A percentile compares a stretch with the other conserved stretches of the same genome.
Conservation (phyloP, 1,140 invertebrate species). For the Penaeus indicus region DNA sequence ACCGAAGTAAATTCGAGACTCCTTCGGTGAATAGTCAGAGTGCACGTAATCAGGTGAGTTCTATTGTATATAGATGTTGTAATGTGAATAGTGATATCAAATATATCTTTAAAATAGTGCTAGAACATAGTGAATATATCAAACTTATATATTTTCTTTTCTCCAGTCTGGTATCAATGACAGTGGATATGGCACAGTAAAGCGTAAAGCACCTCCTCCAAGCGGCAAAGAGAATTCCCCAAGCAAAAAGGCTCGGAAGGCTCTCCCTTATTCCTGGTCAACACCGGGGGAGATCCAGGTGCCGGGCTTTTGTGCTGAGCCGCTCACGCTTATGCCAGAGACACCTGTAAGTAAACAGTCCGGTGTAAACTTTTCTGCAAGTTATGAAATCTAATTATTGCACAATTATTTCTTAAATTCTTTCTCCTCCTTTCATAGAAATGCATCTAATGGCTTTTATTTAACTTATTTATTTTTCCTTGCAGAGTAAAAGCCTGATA, state of each 20-base stretch:
- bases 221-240: constrained; percentile 70
- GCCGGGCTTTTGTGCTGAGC: constrained; percentile 72
- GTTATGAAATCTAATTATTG: neutral
- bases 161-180: constrained; percentile 72
- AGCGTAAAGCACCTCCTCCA: constrained; percentile 69
- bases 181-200: constrained; percentile 75
- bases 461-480: constrained; percentile 65
- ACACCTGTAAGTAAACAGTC: constrained; percentile 78
- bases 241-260: constrained; percentile 81
- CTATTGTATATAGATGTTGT: neutral
- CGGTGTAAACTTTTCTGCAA: neutral
- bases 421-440: neutral
- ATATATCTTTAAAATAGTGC: neutral
- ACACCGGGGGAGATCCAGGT: constrained; percentile 71
- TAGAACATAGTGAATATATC: neutral
- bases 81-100: neutral
- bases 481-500: constrained; percentile 86
- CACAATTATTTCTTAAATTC: no score
- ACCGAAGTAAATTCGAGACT: constrained; percentile 60
- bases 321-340: constrained; percentile 78
- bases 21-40: constrained; percentile 34
- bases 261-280: constrained; percentile 81
- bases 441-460: neutral
- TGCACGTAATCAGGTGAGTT: constrained; percentile 53
- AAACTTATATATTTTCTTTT: neutral